Conservation (phyloP, 2,888 invertebrate genomes). For the Heliconius aoede region DNA sequence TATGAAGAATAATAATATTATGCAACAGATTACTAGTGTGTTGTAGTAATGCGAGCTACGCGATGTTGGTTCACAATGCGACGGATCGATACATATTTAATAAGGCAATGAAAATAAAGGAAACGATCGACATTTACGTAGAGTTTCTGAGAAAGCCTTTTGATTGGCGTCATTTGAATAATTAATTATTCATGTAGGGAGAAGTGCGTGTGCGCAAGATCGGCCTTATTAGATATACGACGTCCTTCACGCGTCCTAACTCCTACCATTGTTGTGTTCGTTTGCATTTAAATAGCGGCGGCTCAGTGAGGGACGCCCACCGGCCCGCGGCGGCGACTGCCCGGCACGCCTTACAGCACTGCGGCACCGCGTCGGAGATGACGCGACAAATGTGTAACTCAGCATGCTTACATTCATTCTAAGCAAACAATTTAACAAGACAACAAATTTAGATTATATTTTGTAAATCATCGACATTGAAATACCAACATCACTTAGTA, state of each 20-base stretch:
- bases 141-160: slow-evolving; percentile 70
- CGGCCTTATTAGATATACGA: slow-evolving; percentile 77
- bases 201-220: slow-evolving; percentile 77
- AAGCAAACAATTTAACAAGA: no score
- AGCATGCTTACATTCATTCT: no score
- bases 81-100: slow-evolving; percentile 52
- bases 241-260: slow-evolving; percentile 83
- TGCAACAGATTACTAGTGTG: slow-evolving; percentile 79
- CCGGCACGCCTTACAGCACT: slow-evolving; percentile 61
- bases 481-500: slow-evolving; percentile 69
- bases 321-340: slow-evolving; percentile 57
- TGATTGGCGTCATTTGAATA: slow-evolving; percentile 79
- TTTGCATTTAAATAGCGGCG: slow-evolving; percentile 80
- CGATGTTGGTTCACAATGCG: slow-evolving; percentile 66
- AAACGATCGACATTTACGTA: slow-evolving; percentile 60
- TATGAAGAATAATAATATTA: slow-evolving; percentile 82
- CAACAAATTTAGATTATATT: neutral
- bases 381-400: slow-evolving; percentile 27
- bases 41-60: slow-evolving; percentile 60
- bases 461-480: slow-evolving; percentile 47
- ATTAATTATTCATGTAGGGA: slow-evolving; percentile 82
- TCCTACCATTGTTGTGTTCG: slow-evolving; percentile 80
- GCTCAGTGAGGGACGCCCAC: slow-evolving; percentile 71
- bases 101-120: slow-evolving; percentile 52
- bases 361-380: slow-evolving; percentile 30